Evolutionary conservation across 2,113 vertebrate species (phyloP), one percentile per base, ranked within the genome.

Genomic region (Vulpes lagopus): DNA sequence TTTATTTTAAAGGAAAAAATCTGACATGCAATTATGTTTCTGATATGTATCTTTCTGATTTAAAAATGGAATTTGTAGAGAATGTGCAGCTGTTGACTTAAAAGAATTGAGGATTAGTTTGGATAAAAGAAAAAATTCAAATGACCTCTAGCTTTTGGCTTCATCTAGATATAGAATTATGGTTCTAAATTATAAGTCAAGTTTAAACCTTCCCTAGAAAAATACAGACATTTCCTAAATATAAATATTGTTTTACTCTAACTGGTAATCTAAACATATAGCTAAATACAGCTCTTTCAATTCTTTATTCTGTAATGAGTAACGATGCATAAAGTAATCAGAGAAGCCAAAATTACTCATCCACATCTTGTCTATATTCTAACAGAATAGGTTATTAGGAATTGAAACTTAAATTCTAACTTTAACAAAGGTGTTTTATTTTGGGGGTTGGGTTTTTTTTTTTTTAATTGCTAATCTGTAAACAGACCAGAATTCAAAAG

Each of bases 31-130:
- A 53, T 89, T 93, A 94, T 92, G 78, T 76, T 55, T 92, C 73
- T 84, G 85, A 67, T 83, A 74, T 8, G 17, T 76, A 95, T 89
- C 96, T 81, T 74, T 85, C 83, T 79, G 71, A 91, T 76, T 91
- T 55, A 82, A 69, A 97, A 97, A 55, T 23, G 35, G 91, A 93
- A 95, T 94, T 64, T 91, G 51, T 53, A 83, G 83, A 86, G 89
- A 97, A 98, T 90, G 94, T 92, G 81, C 97, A 98, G 97, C 93
- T 98, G 96, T 74, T 96, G 89, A 94, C 96, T 97, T 96, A 38
- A 98, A 97, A 98, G 96, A 79, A 91, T 32, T 25, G 65, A 96
- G 81, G 91, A 98, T 98, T 98, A 98, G 59, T 89, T 25, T 89
- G 74, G 96, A 95, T 97, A 90, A 96, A 97, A 98, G 94, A 88